These are phyloP conservation scores for Coptodon bakossiorum DNA, from an alignment of 2,113 vertebrate species.

Conservation along the genomic window DNA sequence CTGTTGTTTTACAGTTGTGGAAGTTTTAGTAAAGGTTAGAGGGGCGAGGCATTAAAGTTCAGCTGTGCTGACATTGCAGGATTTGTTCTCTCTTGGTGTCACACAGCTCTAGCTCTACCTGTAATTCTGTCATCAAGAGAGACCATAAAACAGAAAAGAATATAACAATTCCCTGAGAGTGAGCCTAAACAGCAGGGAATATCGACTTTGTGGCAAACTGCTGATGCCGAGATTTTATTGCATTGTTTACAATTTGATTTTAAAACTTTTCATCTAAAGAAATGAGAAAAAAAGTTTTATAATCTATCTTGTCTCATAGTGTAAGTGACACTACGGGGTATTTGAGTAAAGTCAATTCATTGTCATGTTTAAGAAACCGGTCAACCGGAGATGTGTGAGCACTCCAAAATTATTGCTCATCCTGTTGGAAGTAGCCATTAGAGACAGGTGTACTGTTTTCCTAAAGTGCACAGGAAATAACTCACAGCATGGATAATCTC, in stretches of 20 bases:
- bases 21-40: background rate
- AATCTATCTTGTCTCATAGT: background rate
- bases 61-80: background rate
- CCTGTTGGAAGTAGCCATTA: background rate
- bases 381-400: background rate
- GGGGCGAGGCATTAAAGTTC: background rate
- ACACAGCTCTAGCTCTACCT: background rate
- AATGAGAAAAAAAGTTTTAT: background rate
- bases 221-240: background rate
- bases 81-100: background rate
- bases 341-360: background rate
- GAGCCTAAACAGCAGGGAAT: background rate
- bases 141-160: background rate
- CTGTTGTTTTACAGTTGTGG: background rate
- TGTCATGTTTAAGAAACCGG: background rate
- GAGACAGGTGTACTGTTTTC: background rate
- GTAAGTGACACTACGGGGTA: background rate
- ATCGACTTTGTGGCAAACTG: background rate
- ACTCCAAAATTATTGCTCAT: background rate
- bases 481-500: background rate
- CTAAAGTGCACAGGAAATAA: background rate
- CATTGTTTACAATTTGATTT: background rate
- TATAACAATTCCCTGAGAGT: background rate
- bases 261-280: background rate
- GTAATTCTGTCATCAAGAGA: background rate